Evolutionary conservation across 1,140 invertebrate genomes (phyloP).

Genomic region (Hypsibius dujardini): DNA sequence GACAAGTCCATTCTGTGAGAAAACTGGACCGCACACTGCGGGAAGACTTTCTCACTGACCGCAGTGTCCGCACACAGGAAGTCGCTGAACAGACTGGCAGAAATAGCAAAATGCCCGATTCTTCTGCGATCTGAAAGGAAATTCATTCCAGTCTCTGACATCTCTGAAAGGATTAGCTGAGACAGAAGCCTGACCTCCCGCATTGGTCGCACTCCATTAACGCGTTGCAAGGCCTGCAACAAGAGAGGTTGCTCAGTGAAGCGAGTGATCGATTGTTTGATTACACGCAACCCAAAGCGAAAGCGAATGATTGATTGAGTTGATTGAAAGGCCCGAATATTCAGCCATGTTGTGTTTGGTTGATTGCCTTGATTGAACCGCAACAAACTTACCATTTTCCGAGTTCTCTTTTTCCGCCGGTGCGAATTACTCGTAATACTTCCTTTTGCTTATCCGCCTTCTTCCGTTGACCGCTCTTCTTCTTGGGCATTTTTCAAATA

Average conservation of each 20-base stretch:
- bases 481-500: constrained; percentile 64
- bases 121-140: constrained; percentile 44
- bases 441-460: constrained; percentile 85
- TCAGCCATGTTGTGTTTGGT: constrained; percentile 9
- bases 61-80: constrained; percentile 77
- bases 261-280: too few relatives aligned
- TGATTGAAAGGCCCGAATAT: too few relatives aligned
- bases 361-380: constrained; percentile 22
- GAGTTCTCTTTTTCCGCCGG: constrained; percentile 30
- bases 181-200: constrained; percentile 33
- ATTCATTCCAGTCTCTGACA: neutral
- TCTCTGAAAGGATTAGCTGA: neutral
- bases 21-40: neutral
- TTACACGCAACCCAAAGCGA: too few relatives aligned
- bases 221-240: constrained; percentile 24
- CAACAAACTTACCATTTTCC: constrained; percentile 22
- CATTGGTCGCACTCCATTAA: constrained; percentile 51
- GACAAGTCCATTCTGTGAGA: constrained; percentile 17
- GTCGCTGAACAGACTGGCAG: constrained; percentile 62
- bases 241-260: too few relatives aligned
- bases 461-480: constrained; percentile 87
- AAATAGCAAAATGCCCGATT: constrained; percentile 90
- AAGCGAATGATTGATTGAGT: too few relatives aligned
- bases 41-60: constrained; percentile 31
- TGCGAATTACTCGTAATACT: constrained; percentile 73